Conservation (phyloP, 2,797 vertebrate species). For the Propithecus perrieri region DNA sequence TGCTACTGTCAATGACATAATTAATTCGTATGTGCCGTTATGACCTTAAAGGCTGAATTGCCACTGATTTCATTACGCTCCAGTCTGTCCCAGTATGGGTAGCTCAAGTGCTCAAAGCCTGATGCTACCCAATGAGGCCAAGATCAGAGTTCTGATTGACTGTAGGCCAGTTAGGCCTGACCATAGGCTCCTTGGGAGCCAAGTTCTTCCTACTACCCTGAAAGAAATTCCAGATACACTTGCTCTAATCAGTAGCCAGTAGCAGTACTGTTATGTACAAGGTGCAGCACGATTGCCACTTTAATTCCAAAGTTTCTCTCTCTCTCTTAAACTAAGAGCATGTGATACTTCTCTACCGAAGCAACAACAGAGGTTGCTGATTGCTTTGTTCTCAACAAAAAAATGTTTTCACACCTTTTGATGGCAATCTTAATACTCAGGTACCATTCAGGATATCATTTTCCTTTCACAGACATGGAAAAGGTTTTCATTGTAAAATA, state of each 20-base stretch:
- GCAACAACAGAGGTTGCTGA: background rate
- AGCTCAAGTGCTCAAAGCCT: background rate
- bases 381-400: constrained; percentile 12
- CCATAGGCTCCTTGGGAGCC: background rate
- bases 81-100: background rate
- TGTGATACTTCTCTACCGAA: background rate
- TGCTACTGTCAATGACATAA: background rate
- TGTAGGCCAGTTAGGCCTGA: no score
- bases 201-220: background rate
- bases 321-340: background rate
- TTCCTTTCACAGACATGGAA: constrained; percentile 27
- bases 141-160: background rate
- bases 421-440: constrained; percentile 47
- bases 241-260: background rate
- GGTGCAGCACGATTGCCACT: background rate
- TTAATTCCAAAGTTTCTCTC: background rate
- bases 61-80: background rate
- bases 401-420: constrained; percentile 53
- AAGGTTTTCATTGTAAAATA: constrained; percentile 55
- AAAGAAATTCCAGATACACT: background rate
- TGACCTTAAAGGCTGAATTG: background rate
- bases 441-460: constrained; percentile 27
- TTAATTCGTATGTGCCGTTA: background rate
- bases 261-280: background rate
- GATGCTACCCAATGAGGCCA: background rate